Percentiles rank a stretch among this genome's conserved stretches.
These are phyloP conservation scores for Ramphastos sulfuratus DNA, from an alignment of 2,113 vertebrate genomes.

Conservation along the genomic window DNA sequence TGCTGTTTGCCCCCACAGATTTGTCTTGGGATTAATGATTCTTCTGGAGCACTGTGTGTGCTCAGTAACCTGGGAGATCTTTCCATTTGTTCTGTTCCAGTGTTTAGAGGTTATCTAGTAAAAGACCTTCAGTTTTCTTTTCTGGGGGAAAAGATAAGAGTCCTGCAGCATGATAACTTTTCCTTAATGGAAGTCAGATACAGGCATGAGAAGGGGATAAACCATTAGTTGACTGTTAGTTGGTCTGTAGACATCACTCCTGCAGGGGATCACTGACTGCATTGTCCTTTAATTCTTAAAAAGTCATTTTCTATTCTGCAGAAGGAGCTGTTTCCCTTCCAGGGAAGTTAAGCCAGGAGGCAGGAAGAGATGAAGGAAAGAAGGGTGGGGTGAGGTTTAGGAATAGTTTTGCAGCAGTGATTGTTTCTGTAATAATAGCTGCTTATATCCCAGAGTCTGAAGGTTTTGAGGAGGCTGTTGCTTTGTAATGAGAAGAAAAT, in stretches of 20 bases:
- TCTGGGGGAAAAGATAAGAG: not conserved
- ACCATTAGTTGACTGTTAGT: not conserved
- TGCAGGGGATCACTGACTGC: not conserved
- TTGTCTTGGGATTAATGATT: not conserved
- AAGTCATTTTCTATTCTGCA: not conserved
- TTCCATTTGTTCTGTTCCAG: not conserved
- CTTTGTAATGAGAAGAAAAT: conserved; percentile 19
- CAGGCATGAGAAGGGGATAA: not conserved
- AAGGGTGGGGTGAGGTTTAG: not conserved
- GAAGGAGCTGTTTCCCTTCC: not conserved
- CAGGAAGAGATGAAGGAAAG: not conserved
- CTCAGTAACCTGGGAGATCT: not conserved
- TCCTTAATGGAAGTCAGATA: not conserved
- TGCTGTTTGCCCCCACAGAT: not conserved
- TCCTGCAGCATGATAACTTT: not conserved
- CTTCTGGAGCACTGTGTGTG: not conserved
- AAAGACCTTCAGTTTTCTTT: not conserved
- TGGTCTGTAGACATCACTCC: not conserved
- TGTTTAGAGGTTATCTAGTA: not conserved
- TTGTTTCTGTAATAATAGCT: not conserved
- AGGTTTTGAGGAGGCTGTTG: not conserved
- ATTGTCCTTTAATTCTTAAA: not conserved
- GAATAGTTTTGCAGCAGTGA: not conserved
- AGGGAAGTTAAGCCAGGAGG: not conserved
- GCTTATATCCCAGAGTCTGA: not conserved